Evolutionary conservation across 2,797 vertebrate genomes (phyloP).

Genomic region (Calcarius lapponicus): DNA sequence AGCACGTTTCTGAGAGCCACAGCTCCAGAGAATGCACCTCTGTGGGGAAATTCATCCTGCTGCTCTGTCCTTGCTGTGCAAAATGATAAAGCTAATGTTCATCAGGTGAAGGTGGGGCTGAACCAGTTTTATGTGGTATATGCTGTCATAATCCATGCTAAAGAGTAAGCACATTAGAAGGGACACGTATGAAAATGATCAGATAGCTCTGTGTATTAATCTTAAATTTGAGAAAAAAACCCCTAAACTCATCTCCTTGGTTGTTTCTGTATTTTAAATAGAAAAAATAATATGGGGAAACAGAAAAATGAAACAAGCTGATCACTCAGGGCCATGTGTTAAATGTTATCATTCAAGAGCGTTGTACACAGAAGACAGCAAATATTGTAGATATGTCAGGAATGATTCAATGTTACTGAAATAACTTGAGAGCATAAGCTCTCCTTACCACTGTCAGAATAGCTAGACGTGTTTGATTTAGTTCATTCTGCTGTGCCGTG

Average conservation of each 20-base stretch:
- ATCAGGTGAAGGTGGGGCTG: background rate
- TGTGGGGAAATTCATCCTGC: background rate
- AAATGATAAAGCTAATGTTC: background rate
- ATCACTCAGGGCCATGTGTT: background rate
- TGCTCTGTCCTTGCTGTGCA: background rate
- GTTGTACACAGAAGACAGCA: background rate
- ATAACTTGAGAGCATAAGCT: constrained; percentile 47
- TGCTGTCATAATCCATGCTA: background rate
- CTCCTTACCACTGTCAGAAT: constrained; percentile 23
- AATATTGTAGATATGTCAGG: constrained; percentile 16
- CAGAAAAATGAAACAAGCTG: background rate
- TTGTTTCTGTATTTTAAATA: background rate
- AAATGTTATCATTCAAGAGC: background rate
- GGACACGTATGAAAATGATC: background rate
- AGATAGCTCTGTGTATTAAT: background rate
- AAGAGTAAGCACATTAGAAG: background rate
- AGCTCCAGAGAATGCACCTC: rapidly evolving
- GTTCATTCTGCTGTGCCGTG: constrained; percentile 5
- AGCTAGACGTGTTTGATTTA: constrained; percentile 39
- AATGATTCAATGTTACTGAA: constrained; percentile 43
- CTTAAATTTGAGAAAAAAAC: background rate
- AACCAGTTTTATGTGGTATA: background rate
- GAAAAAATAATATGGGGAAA: background rate
- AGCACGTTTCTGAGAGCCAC: background rate
- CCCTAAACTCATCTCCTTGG: background rate